Percentiles rank a stretch among this genome's conserved stretches.
These are phyloP conservation scores for Druon quercuslanigerum DNA, from an alignment of 1,140 invertebrate genomes.

Conservation along the genomic window DNA sequence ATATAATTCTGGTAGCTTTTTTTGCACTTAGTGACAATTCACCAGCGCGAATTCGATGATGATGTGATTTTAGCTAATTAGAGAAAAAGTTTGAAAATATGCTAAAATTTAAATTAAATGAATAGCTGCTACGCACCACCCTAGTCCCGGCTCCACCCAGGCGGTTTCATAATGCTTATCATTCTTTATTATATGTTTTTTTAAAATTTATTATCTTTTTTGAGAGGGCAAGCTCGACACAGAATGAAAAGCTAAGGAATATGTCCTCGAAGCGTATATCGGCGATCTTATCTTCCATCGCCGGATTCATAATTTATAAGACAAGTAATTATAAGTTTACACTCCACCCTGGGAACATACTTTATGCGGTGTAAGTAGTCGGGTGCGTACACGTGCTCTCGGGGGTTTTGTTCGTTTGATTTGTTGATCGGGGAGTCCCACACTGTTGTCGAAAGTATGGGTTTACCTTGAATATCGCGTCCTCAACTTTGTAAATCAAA, in stretches of 20 bases:
- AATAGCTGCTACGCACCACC: too few species aligned
- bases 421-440: conserved; percentile 51
- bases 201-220: neutral
- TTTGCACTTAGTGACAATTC: too few species aligned
- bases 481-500: conserved; percentile 51
- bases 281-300: conserved; percentile 55
- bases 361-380: conserved; percentile 55
- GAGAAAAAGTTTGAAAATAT: too few species aligned
- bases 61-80: too few species aligned
- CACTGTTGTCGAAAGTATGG: conserved; percentile 40
- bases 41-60: too few species aligned
- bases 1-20: too few species aligned
- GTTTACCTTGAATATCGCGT: conserved; percentile 14
- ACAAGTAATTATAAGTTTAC: conserved; percentile 62
- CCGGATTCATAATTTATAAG: conserved; percentile 60
- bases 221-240: neutral
- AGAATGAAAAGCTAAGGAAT: neutral
- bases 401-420: conserved; percentile 57
- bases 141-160: conserved; percentile 25
- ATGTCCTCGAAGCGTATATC: conserved; percentile 43
- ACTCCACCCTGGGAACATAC: conserved; percentile 52
- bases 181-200: neutral
- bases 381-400: conserved; percentile 52
- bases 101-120: too few species aligned
- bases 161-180: neutral